Percentiles rank a stretch among this genome's conserved stretches.
These are phyloP conservation scores for Volucella inflata DNA, from an alignment of 2,888 invertebrate genomes.

Conservation along the genomic window DNA sequence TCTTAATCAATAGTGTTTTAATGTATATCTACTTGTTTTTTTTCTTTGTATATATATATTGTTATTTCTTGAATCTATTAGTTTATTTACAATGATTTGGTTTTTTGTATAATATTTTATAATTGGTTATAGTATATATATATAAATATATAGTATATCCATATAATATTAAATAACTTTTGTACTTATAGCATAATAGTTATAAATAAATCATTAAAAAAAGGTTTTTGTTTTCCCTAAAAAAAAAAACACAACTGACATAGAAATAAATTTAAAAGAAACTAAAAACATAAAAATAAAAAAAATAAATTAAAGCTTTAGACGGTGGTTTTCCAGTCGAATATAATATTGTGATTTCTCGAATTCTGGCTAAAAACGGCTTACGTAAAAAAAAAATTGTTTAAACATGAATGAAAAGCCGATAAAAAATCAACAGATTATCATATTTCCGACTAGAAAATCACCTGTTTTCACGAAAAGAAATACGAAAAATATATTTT, in stretches of 20 bases:
- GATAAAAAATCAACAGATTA: too few relatives aligned
- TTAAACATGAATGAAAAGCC: too few relatives aligned
- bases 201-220: conserved; percentile 58
- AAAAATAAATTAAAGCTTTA: too few relatives aligned
- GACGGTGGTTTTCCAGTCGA: too few relatives aligned
- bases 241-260: conserved; percentile 52
- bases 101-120: conserved; percentile 52
- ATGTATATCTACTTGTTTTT: conserved; percentile 52
- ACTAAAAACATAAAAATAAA: conserved; percentile 8
- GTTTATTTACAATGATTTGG: conserved; percentile 67
- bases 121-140: conserved; percentile 65
- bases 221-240: conserved; percentile 25
- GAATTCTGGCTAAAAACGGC: too few relatives aligned
- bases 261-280: conserved; percentile 29
- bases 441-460: too few relatives aligned
- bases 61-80: conserved; percentile 72
- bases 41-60: conserved; percentile 71
- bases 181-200: conserved; percentile 75
- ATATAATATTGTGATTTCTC: too few relatives aligned
- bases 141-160: conserved; percentile 68
- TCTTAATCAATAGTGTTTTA: conserved; percentile 67
- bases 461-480: neutral
- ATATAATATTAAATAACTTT: conserved; percentile 75
- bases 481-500: conserved; percentile 4
- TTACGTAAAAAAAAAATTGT: too few relatives aligned